Conservation (phyloP, 2,797 vertebrate genomes). For the Pseudochirops cupreus region DNA sequence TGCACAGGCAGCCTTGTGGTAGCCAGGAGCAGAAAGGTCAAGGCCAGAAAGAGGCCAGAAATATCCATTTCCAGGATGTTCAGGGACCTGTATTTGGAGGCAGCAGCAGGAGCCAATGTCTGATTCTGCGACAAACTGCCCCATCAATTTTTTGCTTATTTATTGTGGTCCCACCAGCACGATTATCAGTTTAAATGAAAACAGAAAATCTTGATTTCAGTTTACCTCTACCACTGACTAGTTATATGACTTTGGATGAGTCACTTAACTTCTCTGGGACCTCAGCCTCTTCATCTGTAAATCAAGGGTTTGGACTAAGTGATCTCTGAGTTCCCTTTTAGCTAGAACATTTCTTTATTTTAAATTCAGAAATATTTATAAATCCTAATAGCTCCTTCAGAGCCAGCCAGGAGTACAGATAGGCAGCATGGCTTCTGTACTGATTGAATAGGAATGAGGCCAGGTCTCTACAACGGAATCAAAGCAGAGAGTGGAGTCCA, state of each 20-base stretch:
- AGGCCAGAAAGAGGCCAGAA: neutral
- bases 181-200: neutral
- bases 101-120: too few relatives aligned
- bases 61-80: neutral
- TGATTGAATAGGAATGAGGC: conserved; percentile 61
- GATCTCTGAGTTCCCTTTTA: neutral
- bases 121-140: neutral
- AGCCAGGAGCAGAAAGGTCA: neutral
- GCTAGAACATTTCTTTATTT: conserved; percentile 40
- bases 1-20: neutral
- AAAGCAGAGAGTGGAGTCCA: conserved; percentile 51
- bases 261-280: conserved; percentile 7
- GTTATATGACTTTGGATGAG: neutral
- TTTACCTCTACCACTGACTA: neutral
- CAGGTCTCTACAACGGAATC: conserved; percentile 43
- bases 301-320: conserved; percentile 18
- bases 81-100: neutral
- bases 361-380: conserved; percentile 65
- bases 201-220: neutral
- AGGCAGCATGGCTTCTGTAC: conserved; percentile 48
- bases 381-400: conserved; percentile 44
- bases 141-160: too few relatives aligned
- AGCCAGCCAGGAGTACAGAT: conserved; percentile 46
- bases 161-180: neutral
- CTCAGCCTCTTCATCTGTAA: conserved; percentile 16